Percentiles rank a stretch among this genome's conserved stretches.
Evolutionary conservation across 2,797 vertebrate genomes (phyloP).

Genomic region (Rhabdophis nuchalis): DNA sequence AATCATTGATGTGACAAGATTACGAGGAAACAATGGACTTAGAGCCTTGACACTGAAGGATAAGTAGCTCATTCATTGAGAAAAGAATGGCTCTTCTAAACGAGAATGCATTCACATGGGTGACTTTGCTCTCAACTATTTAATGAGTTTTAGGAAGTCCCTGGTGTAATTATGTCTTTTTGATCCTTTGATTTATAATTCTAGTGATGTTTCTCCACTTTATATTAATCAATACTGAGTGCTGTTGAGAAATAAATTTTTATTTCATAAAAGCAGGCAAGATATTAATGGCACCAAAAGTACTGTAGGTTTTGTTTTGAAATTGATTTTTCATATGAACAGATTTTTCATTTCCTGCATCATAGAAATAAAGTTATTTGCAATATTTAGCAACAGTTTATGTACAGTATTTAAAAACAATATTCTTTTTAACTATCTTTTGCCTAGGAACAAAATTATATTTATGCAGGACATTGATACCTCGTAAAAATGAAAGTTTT

Average conservation of each 20-base stretch:
- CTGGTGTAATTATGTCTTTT: neutral
- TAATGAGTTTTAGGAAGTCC: neutral
- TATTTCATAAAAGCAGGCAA: neutral
- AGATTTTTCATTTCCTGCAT: neutral
- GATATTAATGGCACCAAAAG: conserved; percentile 3
- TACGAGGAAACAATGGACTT: neutral
- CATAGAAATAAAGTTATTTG: neutral
- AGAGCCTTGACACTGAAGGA: neutral
- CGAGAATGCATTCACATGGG: neutral
- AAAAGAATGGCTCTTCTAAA: neutral
- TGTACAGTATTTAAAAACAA: neutral
- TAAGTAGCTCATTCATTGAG: neutral
- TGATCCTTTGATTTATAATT: neutral
- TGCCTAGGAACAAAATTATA: neutral
- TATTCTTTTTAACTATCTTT: neutral
- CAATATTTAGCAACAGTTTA: neutral
- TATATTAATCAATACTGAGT: neutral
- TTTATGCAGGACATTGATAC: neutral
- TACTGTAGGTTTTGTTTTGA: neutral
- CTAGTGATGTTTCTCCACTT: neutral
- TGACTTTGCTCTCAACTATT: neutral
- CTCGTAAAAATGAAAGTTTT: neutral
- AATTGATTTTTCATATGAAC: neutral
- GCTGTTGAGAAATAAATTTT: neutral
- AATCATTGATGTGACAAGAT: neutral